Percentiles rank a stretch among this genome's conserved stretches.
Evolutionary conservation across 2,113 vertebrate genomes (phyloP).

Genomic region (Hemiscyllium ocellatum): DNA sequence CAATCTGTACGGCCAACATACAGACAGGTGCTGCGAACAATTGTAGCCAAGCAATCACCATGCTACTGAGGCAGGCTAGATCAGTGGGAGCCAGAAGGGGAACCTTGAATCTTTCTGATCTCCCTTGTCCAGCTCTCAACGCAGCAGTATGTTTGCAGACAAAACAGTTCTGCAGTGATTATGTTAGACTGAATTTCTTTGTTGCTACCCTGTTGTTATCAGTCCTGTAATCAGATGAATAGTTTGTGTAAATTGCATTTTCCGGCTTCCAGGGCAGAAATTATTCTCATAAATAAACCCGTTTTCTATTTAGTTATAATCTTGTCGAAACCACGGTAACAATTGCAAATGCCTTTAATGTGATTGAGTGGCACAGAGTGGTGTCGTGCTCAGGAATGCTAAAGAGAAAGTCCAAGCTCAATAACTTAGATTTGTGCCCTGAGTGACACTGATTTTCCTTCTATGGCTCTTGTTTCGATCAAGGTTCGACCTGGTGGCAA

Average conservation of each 20-base stretch:
- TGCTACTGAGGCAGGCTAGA: not conserved
- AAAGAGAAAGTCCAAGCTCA: not conserved
- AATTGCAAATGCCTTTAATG: not conserved
- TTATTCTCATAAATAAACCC: not conserved
- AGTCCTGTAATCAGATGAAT: not conserved
- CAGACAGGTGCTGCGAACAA: not conserved
- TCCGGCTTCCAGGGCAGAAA: not conserved
- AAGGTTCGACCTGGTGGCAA: slow-evolving; percentile 93
- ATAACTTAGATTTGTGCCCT: not conserved
- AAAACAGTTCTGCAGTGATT: not conserved
- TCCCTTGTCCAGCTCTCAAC: not conserved
- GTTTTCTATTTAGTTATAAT: not conserved
- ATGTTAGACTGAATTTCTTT: not conserved
- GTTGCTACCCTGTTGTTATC: not conserved
- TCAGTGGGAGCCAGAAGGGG: not conserved
- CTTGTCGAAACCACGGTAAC: not conserved
- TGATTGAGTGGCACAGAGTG: not conserved
- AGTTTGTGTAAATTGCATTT: not conserved
- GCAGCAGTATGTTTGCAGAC: not conserved
- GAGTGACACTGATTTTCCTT: not conserved
- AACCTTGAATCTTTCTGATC: not conserved
- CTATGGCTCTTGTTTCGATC: slow-evolving; percentile 34
- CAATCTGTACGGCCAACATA: not conserved
- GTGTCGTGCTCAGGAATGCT: not conserved
- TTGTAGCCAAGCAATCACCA: not conserved